A percentile compares a stretch with the other conserved stretches of the same genome.
Conservation (phyloP, 2,113 vertebrate genomes). For the Dunckerocampus dactyliophorus region DNA sequence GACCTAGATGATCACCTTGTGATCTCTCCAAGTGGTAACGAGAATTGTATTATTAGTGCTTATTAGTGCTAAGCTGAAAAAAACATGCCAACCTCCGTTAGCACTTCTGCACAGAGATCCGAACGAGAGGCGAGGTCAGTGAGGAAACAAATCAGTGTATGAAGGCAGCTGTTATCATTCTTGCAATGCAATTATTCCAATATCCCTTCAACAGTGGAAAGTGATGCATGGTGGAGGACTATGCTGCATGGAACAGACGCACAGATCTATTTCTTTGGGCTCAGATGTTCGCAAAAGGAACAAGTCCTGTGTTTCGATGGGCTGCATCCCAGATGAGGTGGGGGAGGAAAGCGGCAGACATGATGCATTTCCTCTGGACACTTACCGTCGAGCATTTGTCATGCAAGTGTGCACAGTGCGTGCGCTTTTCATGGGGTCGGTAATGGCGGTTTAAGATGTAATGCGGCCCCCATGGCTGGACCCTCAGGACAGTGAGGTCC, state of each 20-base stretch:
- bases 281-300: slow-evolving; percentile 12
- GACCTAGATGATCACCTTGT: too few relatives aligned
- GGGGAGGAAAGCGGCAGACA: slow-evolving; percentile 48
- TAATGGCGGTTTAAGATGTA: slow-evolving; percentile 43
- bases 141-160: too few relatives aligned
- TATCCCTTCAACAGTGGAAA: neutral
- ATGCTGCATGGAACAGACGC: slow-evolving; percentile 2
- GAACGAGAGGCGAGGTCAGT: too few relatives aligned
- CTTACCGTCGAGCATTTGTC: slow-evolving; percentile 36
- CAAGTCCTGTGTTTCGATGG: slow-evolving; percentile 30
- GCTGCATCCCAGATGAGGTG: slow-evolving; percentile 40
- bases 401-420: slow-evolving; percentile 20
- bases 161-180: too few relatives aligned
- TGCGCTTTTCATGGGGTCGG: neutral
- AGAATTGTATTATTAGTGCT: too few relatives aligned
- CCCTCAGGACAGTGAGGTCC: slow-evolving; percentile 1
- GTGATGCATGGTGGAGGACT: neutral
- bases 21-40: too few relatives aligned
- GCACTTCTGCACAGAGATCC: too few relatives aligned
- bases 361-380: slow-evolving; percentile 57
- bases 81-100: too few relatives aligned
- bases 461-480: neutral
- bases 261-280: slow-evolving; percentile 14
- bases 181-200: neutral
- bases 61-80: too few relatives aligned